Conservation (phyloP, 1,140 invertebrate genomes). For the Bilobella aurantiaca region DNA sequence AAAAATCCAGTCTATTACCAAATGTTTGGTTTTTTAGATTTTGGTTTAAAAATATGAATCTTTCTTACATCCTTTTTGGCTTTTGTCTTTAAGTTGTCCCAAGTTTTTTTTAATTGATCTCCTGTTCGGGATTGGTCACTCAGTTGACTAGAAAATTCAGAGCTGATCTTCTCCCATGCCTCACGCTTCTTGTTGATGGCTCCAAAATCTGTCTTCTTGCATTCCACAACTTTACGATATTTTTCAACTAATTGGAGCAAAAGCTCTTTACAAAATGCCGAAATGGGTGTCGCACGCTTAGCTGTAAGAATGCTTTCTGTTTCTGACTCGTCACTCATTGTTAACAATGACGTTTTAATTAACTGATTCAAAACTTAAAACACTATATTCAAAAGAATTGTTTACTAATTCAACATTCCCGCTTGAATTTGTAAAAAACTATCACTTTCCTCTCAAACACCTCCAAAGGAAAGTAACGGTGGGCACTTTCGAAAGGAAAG, state of each 20-base stretch:
- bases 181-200: not conserved
- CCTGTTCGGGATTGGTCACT: not conserved
- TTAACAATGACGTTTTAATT: not conserved
- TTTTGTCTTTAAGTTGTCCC: slow-evolving; percentile 6
- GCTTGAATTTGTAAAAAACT: not conserved
- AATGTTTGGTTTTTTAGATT: too few relatives aligned
- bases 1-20: too few relatives aligned
- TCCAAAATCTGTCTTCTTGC: not conserved
- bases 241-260: not conserved
- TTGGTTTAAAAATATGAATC: not conserved
- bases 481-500: not conserved
- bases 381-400: not conserved
- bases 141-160: not conserved
- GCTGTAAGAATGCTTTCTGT: too few relatives aligned
- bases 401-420: not conserved
- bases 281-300: too few relatives aligned
- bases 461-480: not conserved
- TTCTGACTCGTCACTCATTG: not conserved
- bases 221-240: not conserved
- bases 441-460: not conserved
- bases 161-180: not conserved
- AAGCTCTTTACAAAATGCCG: not conserved
- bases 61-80: slow-evolving; percentile 16
- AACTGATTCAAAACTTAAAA: not conserved
- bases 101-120: slow-evolving; percentile 10